Evolutionary conservation across 2,888 invertebrate genomes (phyloP), one percentile per base, ranked within the genome.

Genomic region (Lymantria dispar): DNA sequence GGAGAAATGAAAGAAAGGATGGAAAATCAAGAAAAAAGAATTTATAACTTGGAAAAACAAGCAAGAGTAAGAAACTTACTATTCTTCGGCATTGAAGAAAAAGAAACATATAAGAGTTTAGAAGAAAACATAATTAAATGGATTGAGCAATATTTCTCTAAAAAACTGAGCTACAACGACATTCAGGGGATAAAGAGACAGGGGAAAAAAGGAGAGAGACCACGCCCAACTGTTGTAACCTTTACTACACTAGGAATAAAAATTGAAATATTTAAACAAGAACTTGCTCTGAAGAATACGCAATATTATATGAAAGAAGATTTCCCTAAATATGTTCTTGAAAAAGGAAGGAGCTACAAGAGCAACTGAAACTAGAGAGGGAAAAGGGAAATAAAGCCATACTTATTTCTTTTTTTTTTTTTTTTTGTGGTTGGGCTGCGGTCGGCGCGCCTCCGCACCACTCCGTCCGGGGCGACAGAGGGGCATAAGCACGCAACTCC

Each of bases 11-110:
- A 22, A 3, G 22, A 22, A 22, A 22, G 5, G 22, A n/a, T 22
- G 2, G 22, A 22, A 22, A 22, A 22, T 22, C 22, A 22, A 22
- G 22, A 22, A 11, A 47, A 43, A 46, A 37, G 36, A 12, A 7
- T 40, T 3, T 40, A 46, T 8, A 41, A 33, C 8, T 2, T 47
- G 11, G 47, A 47, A 33, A 47, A 41, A 41, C 47, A 47, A 8
- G 15, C 14, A n/a, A 41, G 41, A 33, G 1, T 14, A 22, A 47
- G 33, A n/a, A 47, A 47, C 8, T 30, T 47, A 8, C 15, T 47
- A 0, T 33, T 47, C 30, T 47, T 47, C n/a, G 41, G 47, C 0
- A 11, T 47, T 7, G 42, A 36, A n/a, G 42, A 47, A 22, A 36
- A 7, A 0, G 42, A 42, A 12, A 15, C 15, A 9, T 47, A 41